Percentiles rank a stretch among this genome's conserved stretches.
Evolutionary conservation across 2,888 invertebrate genomes (phyloP).

Genomic region (Saturnia japonica): DNA sequence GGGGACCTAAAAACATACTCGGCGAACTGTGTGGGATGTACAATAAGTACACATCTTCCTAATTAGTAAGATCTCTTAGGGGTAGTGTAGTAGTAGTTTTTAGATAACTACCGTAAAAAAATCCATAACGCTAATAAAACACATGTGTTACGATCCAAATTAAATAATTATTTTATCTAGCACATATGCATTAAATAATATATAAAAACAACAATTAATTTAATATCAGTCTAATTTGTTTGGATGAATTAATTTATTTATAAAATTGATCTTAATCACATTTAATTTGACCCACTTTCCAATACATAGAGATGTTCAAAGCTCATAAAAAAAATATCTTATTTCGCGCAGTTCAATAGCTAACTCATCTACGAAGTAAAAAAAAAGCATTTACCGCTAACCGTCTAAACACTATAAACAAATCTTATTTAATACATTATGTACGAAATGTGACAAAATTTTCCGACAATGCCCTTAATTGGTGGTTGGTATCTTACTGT

Average conservation of each 20-base stretch:
- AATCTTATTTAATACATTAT: slow-evolving; percentile 57
- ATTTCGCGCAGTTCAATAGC: slow-evolving; percentile 29
- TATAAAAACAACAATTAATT: slow-evolving; percentile 20
- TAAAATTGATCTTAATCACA: slow-evolving; percentile 35
- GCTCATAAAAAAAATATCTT: slow-evolving; percentile 39
- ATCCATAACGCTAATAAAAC: neutral
- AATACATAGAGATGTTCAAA: slow-evolving; percentile 21
- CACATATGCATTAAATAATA: neutral
- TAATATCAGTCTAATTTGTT: slow-evolving; percentile 17
- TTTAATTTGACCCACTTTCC: slow-evolving; percentile 48
- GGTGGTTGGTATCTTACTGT: too few relatives aligned
- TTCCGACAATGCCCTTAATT: slow-evolving; percentile 37
- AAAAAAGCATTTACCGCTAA: slow-evolving; percentile 47
- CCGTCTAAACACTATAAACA: slow-evolving; percentile 46
- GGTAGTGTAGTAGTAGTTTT: too few relatives aligned
- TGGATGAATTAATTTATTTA: slow-evolving; percentile 16
- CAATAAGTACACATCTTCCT: too few relatives aligned
- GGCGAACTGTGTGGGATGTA: too few relatives aligned
- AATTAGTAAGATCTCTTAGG: too few relatives aligned
- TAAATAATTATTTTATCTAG: neutral
- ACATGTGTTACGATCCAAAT: neutral
- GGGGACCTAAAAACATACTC: too few relatives aligned
- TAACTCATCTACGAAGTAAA: slow-evolving; percentile 32
- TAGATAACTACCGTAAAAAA: neutral
- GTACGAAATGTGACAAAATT: slow-evolving; percentile 44